Evolutionary conservation across 2,113 vertebrate genomes (phyloP).

Genomic region (Terrapene triunguis): DNA sequence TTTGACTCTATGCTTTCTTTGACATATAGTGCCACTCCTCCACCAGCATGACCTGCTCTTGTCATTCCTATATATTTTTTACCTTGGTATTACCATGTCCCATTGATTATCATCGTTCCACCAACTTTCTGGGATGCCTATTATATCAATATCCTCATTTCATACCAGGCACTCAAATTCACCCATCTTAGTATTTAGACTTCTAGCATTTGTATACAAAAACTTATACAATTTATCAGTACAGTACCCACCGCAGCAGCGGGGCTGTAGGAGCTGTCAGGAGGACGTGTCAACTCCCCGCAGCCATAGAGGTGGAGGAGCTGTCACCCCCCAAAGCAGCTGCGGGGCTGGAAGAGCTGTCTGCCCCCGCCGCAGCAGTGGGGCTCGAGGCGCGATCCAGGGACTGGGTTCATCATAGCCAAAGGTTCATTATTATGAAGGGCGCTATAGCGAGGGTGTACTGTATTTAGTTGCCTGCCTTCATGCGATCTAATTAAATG

Average conservation of each 20-base stretch:
- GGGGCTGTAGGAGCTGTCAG: neutral
- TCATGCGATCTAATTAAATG: neutral
- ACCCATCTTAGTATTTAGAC: neutral
- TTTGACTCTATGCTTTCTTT: neutral
- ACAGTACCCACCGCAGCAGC: neutral
- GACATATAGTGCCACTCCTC: neutral
- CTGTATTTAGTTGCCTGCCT: neutral
- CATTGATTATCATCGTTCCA: neutral
- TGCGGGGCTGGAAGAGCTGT: too few relatives aligned
- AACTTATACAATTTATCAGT: neutral
- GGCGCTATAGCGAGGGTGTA: neutral
- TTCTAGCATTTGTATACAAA: neutral
- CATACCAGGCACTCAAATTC: neutral
- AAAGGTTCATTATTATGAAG: neutral
- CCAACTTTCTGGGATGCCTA: neutral
- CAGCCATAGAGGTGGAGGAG: too few relatives aligned
- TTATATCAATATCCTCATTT: neutral
- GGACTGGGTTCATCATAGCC: neutral
- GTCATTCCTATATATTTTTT: neutral
- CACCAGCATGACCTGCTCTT: neutral
- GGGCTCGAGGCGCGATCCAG: neutral
- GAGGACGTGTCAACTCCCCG: too few relatives aligned
- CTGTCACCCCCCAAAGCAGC: too few relatives aligned
- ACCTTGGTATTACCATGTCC: neutral
- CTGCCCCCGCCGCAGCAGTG: fast-evolving